Percentiles rank a stretch among this genome's conserved stretches.
phyloP scores from a whole-genome alignment of 23 tunicate species.

The Trididemnum nubilum region DNA sequence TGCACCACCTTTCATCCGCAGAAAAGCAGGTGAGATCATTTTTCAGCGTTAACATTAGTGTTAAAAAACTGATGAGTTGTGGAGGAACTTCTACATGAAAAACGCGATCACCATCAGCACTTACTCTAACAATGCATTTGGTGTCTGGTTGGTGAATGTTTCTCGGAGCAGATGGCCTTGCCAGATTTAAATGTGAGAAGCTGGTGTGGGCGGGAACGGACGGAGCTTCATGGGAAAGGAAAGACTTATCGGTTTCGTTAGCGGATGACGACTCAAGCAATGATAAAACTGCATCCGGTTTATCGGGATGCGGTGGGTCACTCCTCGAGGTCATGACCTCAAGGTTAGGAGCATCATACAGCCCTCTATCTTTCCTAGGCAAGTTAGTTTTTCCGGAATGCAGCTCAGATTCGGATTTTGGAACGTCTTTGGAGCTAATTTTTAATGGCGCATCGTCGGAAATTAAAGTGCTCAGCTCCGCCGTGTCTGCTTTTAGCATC shows the following conservation, averaged over 20 bases:
- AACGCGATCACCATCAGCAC: too few relatives aligned
- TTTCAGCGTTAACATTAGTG: too few relatives aligned
- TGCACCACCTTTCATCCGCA: too few relatives aligned
- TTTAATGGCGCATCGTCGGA: background rate
- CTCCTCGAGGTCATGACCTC: background rate
- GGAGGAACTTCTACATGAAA: too few relatives aligned
- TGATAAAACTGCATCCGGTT: background rate
- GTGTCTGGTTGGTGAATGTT: slow-evolving; percentile 24
- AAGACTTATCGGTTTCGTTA: background rate
- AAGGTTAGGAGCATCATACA: background rate
- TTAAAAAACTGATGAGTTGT: too few relatives aligned
- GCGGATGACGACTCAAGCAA: background rate
- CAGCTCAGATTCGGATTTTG: background rate
- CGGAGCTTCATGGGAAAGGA: background rate
- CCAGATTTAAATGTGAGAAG: background rate
- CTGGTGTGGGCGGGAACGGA: background rate
- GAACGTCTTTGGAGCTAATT: background rate
- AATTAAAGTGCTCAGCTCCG: background rate
- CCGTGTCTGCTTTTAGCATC: background rate
- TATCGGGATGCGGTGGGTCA: background rate
- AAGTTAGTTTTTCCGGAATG: background rate
- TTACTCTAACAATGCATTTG: slow-evolving; percentile 6
- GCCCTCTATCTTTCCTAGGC: background rate
- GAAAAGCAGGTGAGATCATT: too few relatives aligned
- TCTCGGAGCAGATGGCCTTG: slow-evolving; percentile 5